Conservation (phyloP, 2,888 invertebrate genomes). For the Oligia strigilis region DNA sequence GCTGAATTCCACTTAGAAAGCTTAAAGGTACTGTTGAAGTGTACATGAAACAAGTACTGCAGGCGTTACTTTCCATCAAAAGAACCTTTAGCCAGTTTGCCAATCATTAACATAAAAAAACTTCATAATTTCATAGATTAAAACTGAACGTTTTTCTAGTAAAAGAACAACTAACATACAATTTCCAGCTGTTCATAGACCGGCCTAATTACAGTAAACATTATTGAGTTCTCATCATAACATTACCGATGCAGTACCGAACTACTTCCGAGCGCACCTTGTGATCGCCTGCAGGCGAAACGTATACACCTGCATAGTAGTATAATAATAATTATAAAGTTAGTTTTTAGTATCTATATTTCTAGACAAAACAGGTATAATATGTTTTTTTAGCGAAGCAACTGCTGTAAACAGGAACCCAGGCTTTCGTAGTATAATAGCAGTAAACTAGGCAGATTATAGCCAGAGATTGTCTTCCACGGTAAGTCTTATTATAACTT, state of each 20-base stretch:
- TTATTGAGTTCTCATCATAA: constrained; percentile 3
- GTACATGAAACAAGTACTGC: not conserved
- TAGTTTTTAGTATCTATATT: constrained; percentile 39
- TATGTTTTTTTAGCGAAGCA: not conserved
- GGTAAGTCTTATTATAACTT: not conserved
- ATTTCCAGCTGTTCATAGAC: constrained; percentile 12
- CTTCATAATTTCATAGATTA: not conserved
- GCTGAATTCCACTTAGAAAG: too few species aligned
- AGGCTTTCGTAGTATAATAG: not conserved
- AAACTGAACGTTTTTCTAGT: not conserved
- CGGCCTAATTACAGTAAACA: constrained; percentile 18
- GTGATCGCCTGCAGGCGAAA: constrained; percentile 6
- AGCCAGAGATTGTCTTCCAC: not conserved
- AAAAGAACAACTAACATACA: not conserved
- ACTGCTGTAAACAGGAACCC: not conserved
- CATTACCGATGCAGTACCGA: constrained; percentile 3
- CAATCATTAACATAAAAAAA: not conserved
- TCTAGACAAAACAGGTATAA: not conserved
- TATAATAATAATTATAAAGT: constrained; percentile 4
- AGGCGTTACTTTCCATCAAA: not conserved
- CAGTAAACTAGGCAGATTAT: not conserved
- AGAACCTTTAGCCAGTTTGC: not conserved
- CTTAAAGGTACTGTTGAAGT: not conserved
- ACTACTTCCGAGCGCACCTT: constrained; percentile 31
- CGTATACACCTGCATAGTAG: constrained; percentile 33